Evolutionary conservation across 1,140 invertebrate genomes (phyloP), one percentile per base, ranked within the genome.

Genomic region (Odontomachus brunneus): DNA sequence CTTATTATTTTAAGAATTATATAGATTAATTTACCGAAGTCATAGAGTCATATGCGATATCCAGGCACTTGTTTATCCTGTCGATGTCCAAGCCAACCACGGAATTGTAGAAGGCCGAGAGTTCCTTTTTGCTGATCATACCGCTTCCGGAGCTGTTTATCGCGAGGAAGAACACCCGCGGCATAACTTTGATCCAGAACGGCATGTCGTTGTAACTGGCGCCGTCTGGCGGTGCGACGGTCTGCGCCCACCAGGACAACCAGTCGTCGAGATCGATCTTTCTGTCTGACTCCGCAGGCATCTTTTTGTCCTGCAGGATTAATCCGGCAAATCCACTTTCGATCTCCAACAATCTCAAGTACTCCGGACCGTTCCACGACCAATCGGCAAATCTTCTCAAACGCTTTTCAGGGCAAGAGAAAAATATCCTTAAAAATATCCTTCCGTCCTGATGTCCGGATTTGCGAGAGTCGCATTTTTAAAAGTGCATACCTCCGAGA

Each of bases 371-470:
- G 90, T 96, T 96, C 76, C 92, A 94, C 49, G 96, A 96, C 96
- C 96, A 97, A 88, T 97, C 96, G 44, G 96, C 96, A 91, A 96
- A 97, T 91, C 96, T 96, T 53, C 96, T 95, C 83, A 97, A 92
- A 90, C 96, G 95, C 96, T 97, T 88, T 69, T 73, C 3, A 0
- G 60, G 15, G 7, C 0, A 2, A 15, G 49, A 72, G 33, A 72
- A 60, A 15, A 24, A 3, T 33, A 0, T 69, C n/a, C n/a, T n/a
- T n/a, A n/a, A n/a, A n/a, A n/a, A 9, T 53, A 19, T 53, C 44
- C 29, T 62, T 33, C 19, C 9, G 9, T 44, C 38, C 3, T 44
- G 38, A 11, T 44, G 9, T 44, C 9, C 9, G 9, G 38, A 44
- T 44, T 44, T 11, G 3, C 9, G 51, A 14, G 57, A 55, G 15